These are phyloP conservation scores for Homalodisca vitripennis DNA, from an alignment of 1,140 invertebrate species.

Conservation along the genomic window DNA sequence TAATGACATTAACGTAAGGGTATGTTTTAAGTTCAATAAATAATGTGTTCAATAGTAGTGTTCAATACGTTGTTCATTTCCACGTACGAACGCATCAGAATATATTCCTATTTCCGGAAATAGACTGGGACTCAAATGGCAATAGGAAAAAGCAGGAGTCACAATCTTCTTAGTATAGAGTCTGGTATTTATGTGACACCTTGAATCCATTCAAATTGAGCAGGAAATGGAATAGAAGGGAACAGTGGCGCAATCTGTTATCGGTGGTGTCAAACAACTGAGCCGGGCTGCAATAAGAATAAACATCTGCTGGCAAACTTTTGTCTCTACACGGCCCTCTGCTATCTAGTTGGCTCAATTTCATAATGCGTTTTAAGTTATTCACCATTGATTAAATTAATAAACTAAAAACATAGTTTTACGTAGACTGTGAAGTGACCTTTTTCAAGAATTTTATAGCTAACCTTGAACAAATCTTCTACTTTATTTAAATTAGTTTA, in stretches of 20 bases:
- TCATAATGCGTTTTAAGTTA: not conserved
- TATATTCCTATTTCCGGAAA: too few relatives aligned
- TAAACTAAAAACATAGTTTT: not conserved
- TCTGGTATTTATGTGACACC: constrained; percentile 22
- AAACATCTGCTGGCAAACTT: not conserved
- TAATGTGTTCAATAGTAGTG: too few relatives aligned
- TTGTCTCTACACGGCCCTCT: not conserved
- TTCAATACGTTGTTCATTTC: too few relatives aligned
- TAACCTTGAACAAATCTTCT: too few relatives aligned
- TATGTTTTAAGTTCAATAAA: too few relatives aligned
- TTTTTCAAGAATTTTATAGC: not conserved
- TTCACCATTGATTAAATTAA: not conserved
- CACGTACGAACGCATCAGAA: too few relatives aligned
- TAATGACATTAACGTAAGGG: too few relatives aligned
- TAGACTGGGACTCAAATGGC: too few relatives aligned
- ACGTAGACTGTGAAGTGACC: not conserved
- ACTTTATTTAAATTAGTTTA: too few relatives aligned
- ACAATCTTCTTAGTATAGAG: constrained; percentile 12
- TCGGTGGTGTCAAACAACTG: not conserved
- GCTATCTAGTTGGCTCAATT: not conserved
- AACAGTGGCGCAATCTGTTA: constrained; percentile 21
- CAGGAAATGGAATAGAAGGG: constrained; percentile 24
- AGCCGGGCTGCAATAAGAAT: not conserved
- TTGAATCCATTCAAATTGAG: constrained; percentile 27
- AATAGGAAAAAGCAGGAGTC: constrained; percentile 4